A percentile compares a stretch with the other conserved stretches of the same genome.
Conservation (phyloP, 2,888 invertebrate genomes). For the Sipha maydis region DNA sequence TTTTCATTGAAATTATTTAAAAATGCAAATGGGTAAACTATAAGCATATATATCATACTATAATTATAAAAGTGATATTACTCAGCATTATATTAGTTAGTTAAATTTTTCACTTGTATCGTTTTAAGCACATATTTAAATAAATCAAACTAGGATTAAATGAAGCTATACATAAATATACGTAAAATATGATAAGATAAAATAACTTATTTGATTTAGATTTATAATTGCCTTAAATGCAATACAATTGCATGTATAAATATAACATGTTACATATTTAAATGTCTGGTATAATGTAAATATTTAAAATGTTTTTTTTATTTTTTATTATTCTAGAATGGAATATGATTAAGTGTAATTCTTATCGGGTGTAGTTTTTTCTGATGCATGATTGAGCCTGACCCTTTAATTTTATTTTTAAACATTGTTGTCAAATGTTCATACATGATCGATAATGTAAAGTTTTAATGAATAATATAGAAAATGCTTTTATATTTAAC, state of each 20-base stretch:
- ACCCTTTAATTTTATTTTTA: too few relatives aligned
- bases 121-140: neutral
- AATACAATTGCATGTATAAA: neutral
- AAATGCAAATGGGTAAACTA: neutral
- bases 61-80: too few relatives aligned
- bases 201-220: neutral
- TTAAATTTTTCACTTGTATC: conserved; percentile 14
- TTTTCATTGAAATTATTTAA: neutral
- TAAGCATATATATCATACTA: too few relatives aligned
- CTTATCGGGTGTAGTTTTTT: too few relatives aligned
- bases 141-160: conserved; percentile 6
- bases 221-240: neutral
- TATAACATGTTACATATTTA: neutral
- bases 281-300: neutral
- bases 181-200: conserved; percentile 31
- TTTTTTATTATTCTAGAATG: neutral
- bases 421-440: too few relatives aligned
- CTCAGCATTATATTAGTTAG: neutral
- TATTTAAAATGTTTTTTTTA: neutral
- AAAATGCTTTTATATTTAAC: too few relatives aligned
- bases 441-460: too few relatives aligned
- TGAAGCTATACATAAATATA: neutral
- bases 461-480: too few relatives aligned
- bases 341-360: neutral
- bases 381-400: too few relatives aligned